Base-by-base conservation (phyloP, 2,113 vertebrate species). In the Benitochromis conjunctus region DNA sequence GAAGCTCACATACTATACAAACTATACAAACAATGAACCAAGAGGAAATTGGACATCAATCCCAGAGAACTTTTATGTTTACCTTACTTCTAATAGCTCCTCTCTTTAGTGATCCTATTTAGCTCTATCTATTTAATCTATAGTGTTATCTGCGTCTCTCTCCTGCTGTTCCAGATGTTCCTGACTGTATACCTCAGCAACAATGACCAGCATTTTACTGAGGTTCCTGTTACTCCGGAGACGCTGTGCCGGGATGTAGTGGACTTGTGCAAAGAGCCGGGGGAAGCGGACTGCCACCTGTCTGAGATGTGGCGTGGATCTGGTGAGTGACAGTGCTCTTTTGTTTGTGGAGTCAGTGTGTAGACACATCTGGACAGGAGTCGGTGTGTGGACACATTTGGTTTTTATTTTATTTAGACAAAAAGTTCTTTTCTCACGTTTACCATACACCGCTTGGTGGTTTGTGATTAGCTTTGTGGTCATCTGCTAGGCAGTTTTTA, bases 181-280 rank as follows among this genome's bases (percentile, higher is more conserved):
- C 96, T 99, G 86, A 99, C 98, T 0, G 98, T 99, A 88, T 99
- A 98, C 96, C 98, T 99, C 95, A 99, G 98, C 94, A 99, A 99
- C 95, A 98, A 97, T 1, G 99, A 99, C 94, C 98, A 99, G 92
- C 98, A 99, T 95, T 99, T 99, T 94, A 99, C 97, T 0, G 99
- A 99, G 96, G 99, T 99, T 54, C 99, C 99, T 0, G 96, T 99
- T 60, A 99, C 98, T 5, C 97, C 98, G 0, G 98, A 99, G 83
- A 99, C 99, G 0, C 92, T 97, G 21, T 99, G 99, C 94, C 95
- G 97, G 31, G 99, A 99, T n/a, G 97, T 99, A 89, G 96, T 99
- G 94, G 98, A 99, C 71, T 95, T 99, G 84, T 99, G 99, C 94
- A 99, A 98, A 90, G 98, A 99, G 87, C 97, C 99, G 0, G 98